Percentiles rank a stretch among this genome's conserved stretches.
Evolutionary conservation across 2,113 vertebrate species (phyloP).

Genomic region (Rhombomys opimus): DNA sequence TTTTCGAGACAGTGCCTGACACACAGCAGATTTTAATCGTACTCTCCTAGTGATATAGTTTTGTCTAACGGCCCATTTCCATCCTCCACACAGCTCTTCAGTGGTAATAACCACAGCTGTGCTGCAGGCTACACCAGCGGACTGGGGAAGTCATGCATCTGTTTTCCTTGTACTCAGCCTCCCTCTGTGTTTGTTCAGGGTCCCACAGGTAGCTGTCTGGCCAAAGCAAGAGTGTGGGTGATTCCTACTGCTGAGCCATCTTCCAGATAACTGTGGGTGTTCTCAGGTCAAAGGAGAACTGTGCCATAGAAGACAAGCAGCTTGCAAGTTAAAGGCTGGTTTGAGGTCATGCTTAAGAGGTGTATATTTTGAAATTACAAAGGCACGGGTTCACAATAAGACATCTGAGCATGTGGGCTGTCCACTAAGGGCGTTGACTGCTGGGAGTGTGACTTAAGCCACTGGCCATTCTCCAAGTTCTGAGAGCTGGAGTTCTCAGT

Average conservation of each 20-base stretch:
- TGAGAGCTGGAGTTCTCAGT: background rate
- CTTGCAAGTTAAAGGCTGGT: background rate
- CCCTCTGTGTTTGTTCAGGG: background rate
- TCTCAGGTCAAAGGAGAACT: constrained; percentile 7
- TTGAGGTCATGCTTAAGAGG: background rate
- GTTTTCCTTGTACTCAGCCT: background rate
- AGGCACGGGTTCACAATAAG: background rate
- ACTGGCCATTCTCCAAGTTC: background rate
- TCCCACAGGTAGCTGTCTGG: background rate
- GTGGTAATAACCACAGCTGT: background rate
- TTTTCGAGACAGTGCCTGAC: constrained; percentile 1
- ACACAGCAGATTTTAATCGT: background rate
- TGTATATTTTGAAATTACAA: constrained; percentile 12
- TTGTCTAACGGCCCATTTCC: background rate
- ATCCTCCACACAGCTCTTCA: background rate
- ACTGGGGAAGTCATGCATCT: background rate
- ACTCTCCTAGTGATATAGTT: background rate
- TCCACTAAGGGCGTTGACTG: background rate
- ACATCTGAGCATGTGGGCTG: background rate
- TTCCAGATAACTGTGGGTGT: background rate
- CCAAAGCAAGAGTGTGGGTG: background rate
- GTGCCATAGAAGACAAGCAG: background rate
- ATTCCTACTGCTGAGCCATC: background rate
- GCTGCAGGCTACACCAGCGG: background rate
- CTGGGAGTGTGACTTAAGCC: background rate